phyloP scores from a whole-genome alignment of 37 sponge, comb jelly and placozoan species.

The Spongilla lacustris region DNA sequence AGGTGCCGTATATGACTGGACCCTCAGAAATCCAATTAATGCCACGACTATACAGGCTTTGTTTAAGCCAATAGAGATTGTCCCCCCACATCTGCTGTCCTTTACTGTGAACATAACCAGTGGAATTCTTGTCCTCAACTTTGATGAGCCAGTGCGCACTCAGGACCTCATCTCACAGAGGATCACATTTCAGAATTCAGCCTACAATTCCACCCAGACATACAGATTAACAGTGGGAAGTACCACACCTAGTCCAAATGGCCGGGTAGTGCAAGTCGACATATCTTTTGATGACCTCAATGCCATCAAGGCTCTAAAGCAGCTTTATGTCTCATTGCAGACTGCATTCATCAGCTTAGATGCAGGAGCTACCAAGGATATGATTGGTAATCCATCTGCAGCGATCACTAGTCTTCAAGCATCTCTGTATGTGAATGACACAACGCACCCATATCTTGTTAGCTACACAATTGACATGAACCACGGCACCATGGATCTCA shows the following conservation, averaged over 20 bases:
- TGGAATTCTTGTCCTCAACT: constrained; percentile 73
- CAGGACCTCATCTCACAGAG: constrained; percentile 36
- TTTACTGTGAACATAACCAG: constrained; percentile 79
- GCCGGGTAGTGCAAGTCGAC: constrained; percentile 54
- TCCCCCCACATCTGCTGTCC: constrained; percentile 56
- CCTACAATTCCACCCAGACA: constrained; percentile 40
- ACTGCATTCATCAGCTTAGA: constrained; percentile 66
- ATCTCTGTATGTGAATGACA: constrained; percentile 68
- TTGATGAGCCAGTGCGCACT: constrained; percentile 87
- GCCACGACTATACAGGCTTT: constrained; percentile 24
- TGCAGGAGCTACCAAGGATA: constrained; percentile 77
- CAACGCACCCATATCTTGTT: constrained; percentile 58
- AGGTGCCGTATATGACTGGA: constrained; percentile 84
- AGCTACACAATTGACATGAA: constrained; percentile 85
- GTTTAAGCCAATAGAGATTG: constrained; percentile 62
- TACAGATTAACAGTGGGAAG: constrained; percentile 72
- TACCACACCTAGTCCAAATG: constrained; percentile 47
- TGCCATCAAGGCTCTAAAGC: constrained; percentile 72
- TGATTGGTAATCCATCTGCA: constrained; percentile 79
- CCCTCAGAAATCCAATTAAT: constrained; percentile 70
- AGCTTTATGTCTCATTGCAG: constrained; percentile 54
- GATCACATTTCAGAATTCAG: constrained; percentile 57
- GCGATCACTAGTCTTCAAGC: constrained; percentile 46
- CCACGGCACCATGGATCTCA: constrained; percentile 65
- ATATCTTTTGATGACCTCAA: constrained; percentile 78